Evolutionary conservation across 1,140 invertebrate genomes (phyloP).

Genomic region (Drosophila kanapiae): DNA sequence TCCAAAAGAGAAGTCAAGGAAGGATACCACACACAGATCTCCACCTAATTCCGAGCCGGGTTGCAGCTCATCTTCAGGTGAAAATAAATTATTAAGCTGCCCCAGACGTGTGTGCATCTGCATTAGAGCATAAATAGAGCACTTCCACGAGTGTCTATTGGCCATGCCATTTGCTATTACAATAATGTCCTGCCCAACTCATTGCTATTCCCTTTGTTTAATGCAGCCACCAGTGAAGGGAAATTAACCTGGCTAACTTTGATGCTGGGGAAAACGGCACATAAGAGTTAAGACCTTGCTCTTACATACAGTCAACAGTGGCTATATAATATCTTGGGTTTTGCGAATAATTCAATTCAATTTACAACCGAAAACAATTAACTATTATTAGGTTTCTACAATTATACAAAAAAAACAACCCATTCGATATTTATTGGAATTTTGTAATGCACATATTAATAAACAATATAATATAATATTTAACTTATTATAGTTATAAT

Average conservation of each 20-base stretch:
- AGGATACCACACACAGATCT: background rate
- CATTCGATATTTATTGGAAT: too few species aligned
- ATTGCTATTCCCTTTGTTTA: slow-evolving; percentile 17
- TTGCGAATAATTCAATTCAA: too few species aligned
- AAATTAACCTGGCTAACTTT: background rate
- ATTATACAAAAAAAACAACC: too few species aligned
- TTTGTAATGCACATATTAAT: too few species aligned
- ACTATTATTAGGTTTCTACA: too few species aligned
- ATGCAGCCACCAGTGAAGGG: background rate
- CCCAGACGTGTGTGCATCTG: background rate
- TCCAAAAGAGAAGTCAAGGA: too few species aligned
- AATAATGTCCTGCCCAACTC: slow-evolving; percentile 5
- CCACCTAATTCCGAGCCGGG: background rate
- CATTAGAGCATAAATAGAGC: background rate
- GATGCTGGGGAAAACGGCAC: background rate
- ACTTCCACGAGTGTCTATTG: background rate
- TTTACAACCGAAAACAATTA: too few species aligned
- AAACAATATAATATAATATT: too few species aligned
- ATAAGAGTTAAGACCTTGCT: background rate
- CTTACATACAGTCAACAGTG: background rate
- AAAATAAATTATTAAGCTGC: slow-evolving; percentile 26
- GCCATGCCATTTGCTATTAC: slow-evolving; percentile 2
- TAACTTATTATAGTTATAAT: too few species aligned
- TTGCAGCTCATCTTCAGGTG: background rate
- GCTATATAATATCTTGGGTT: background rate